Evolutionary conservation across 53 echinoderm and acorn worm genomes (phyloP), one percentile per base, ranked within the genome.

Genomic region (Astropecten irregularis): DNA sequence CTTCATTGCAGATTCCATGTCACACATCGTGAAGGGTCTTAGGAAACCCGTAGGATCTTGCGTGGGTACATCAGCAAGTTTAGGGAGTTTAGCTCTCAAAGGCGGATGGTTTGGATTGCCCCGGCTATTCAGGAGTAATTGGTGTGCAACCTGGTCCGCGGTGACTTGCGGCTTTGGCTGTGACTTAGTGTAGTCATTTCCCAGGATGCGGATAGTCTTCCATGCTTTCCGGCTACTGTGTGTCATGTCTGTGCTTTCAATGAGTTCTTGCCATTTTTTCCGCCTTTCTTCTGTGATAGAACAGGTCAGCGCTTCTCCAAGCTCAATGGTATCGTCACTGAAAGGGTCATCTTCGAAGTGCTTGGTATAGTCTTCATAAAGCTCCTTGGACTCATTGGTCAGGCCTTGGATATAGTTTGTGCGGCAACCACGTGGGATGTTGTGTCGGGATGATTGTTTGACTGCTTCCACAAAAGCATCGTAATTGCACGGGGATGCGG

Each of bases 311-410:
- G 31, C 61, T 5, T 35, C 30, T 90, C 86, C 18, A 51, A 82
- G 20, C 82, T 77, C n/a, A n/a, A n/a, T n/a, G n/a, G n/a, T n/a
- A n/a, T n/a, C n/a, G n/a, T n/a, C n/a, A n/a, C n/a, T n/a, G 51
- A 85, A 89, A 51, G 90, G 90, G 65, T 84, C 77, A 21, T 8
- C 60, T 44, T 61, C 40, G 79, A 79, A 59, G 42, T 60, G 79
- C 23, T 39, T 42, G 60, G 40, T 60, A 42, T 79, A 82, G 49
- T 63, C 82, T 21, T 48, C 38, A n/a, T 65, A 82, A 48, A 64
- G 15, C 64, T 29, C 82, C 46, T 82, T 65, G n/a, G 77, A 76
- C n/a, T 76, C 21, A 8, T 57, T 22, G 0, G 39, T 76, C 58
- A 76, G 40, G 39, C 77, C 77, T 58, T 14, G 77, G 25, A 36